phyloP scores from a whole-genome alignment of 2,113 vertebrate genomes.

The Halcyon malimbica region DNA sequence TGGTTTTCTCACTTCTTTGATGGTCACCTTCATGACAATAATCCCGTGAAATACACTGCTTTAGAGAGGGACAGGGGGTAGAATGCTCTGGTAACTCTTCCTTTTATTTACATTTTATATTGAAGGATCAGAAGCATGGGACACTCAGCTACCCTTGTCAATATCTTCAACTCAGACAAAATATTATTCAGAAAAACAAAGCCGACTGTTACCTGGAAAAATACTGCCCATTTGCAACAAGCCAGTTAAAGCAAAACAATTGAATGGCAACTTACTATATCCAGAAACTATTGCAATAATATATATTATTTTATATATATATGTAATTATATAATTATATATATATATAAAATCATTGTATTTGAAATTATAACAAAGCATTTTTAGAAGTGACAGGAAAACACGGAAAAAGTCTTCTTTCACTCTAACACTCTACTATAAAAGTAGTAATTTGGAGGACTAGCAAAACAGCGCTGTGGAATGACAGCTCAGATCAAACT shows the following conservation, averaged over 20 bases:
- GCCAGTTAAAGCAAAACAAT: not conserved
- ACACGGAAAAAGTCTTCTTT: not conserved
- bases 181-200: not conserved
- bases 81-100: not conserved
- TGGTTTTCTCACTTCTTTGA: not conserved
- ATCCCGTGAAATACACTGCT: not conserved
- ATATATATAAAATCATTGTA: not conserved
- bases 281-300: not conserved
- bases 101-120: not conserved
- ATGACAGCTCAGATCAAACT: not conserved
- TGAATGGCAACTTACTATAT: not conserved
- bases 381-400: not conserved
- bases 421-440: not conserved
- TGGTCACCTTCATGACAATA: not conserved
- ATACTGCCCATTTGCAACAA: not conserved
- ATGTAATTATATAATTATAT: too few relatives aligned
- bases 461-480: not conserved
- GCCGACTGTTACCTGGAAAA: not conserved
- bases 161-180: not conserved
- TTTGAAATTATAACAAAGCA: not conserved
- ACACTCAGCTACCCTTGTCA: not conserved
- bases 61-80: not conserved
- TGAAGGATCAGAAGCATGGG: not conserved
- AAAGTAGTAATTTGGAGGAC: not conserved
- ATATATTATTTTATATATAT: too few relatives aligned